A percentile compares a stretch with the other conserved stretches of the same genome.
Evolutionary conservation across 2,888 invertebrate genomes (phyloP).

Genomic region (Eilema griseolum): DNA sequence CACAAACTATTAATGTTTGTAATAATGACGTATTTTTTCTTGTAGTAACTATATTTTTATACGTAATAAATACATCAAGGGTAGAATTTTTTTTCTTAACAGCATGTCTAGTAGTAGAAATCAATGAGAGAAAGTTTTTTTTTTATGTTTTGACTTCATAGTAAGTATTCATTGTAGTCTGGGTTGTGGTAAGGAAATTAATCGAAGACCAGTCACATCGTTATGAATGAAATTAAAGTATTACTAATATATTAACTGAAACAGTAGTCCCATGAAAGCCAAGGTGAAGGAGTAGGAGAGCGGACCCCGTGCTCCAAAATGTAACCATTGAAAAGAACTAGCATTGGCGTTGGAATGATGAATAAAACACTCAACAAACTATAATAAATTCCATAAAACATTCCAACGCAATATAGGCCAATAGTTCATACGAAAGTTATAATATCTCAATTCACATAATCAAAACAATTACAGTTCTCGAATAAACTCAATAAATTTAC

Average conservation of each 20-base stretch:
- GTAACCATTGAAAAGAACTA: neutral
- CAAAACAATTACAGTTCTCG: constrained; percentile 9
- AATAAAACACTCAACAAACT: neutral
- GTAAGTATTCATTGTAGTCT: too few relatives aligned
- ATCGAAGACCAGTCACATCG: neutral
- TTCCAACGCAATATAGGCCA: neutral
- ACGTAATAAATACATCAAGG: too few relatives aligned
- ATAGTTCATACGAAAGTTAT: neutral
- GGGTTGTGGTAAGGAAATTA: too few relatives aligned
- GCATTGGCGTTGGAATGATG: neutral
- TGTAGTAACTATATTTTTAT: too few relatives aligned
- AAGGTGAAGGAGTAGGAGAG: neutral
- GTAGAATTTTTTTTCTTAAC: too few relatives aligned
- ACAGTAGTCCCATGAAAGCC: too few relatives aligned
- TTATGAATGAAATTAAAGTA: neutral
- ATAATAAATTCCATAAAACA: neutral
- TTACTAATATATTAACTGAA: too few relatives aligned
- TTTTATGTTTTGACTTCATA: too few relatives aligned
- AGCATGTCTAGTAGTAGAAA: too few relatives aligned
- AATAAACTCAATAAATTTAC: constrained; percentile 18
- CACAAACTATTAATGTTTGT: too few relatives aligned
- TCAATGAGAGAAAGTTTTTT: too few relatives aligned
- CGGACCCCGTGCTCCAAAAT: neutral
- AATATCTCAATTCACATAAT: neutral
- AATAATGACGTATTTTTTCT: too few relatives aligned